phyloP scores from a whole-genome alignment of 1,140 invertebrate genomes.

The Panulirus ornatus region DNA sequence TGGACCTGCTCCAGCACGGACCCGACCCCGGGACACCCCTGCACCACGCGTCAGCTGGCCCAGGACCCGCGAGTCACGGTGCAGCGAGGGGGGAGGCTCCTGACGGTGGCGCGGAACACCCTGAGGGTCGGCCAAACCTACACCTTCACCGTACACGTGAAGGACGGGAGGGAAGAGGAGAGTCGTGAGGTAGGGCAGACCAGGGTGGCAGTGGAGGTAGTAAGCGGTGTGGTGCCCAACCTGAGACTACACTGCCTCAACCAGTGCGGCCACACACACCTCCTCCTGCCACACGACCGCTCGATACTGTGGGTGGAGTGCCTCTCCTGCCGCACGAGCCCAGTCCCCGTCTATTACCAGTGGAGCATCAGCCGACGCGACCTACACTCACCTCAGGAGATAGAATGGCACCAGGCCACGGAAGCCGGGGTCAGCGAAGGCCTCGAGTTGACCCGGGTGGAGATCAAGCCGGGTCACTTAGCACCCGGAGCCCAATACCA shows the following conservation, averaged over 20 bases:
- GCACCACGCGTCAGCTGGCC: neutral
- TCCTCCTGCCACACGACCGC: neutral
- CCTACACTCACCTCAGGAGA: neutral
- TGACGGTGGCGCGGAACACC: neutral
- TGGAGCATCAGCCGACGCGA: neutral
- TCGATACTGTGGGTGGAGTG: neutral
- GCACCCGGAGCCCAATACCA: neutral
- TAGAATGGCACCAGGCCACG: neutral
- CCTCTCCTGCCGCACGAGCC: neutral
- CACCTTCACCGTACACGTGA: neutral
- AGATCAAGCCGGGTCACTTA: neutral
- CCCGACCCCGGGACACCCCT: neutral
- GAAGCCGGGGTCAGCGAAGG: neutral
- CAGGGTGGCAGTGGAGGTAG: neutral
- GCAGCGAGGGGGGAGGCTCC: neutral
- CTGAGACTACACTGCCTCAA: neutral
- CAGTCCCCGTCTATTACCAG: neutral
- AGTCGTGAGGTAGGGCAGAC: too few species aligned
- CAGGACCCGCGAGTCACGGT: neutral
- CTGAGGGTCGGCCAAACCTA: neutral
- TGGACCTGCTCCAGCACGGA: neutral
- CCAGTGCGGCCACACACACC: neutral
- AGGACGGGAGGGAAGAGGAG: neutral
- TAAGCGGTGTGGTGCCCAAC: neutral
- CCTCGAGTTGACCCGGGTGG: neutral